phyloP scores from a whole-genome alignment of 2,113 vertebrate species.

The Mystacornis crossleyi region DNA sequence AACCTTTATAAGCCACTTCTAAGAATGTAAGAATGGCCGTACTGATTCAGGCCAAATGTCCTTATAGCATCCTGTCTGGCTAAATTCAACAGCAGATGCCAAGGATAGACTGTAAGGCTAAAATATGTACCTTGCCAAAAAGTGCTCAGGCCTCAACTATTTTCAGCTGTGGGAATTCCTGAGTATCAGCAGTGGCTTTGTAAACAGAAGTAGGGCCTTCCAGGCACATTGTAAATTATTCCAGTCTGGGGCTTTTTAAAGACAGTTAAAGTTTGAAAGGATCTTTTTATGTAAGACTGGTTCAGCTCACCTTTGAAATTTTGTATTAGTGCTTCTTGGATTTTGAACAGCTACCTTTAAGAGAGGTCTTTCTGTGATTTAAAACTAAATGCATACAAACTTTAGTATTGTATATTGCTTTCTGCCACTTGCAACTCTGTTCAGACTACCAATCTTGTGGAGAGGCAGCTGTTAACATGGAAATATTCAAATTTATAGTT shows the following conservation, averaged over 20 bases:
- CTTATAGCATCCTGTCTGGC: background rate
- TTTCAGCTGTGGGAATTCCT: constrained; percentile 22
- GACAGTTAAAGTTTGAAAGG: background rate
- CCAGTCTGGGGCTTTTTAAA: background rate
- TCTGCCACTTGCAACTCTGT: background rate
- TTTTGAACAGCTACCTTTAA: constrained; percentile 5
- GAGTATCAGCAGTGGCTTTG: background rate
- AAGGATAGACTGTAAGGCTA: background rate
- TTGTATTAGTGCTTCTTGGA: background rate
- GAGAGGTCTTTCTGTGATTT: background rate
- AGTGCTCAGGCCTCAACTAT: background rate
- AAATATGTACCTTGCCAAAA: background rate
- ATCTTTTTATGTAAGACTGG: background rate
- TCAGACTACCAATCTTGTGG: background rate
- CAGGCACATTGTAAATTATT: background rate
- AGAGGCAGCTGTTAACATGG: background rate
- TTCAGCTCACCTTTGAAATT: background rate
- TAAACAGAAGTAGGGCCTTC: background rate
- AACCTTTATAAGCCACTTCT: background rate
- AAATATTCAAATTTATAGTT: background rate
- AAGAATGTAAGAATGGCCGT: background rate
- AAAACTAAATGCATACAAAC: background rate
- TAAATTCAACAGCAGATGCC: background rate
- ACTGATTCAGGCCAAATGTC: background rate
- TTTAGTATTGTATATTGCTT: background rate